Conservation (phyloP, 2,888 invertebrate species). For the Scelioninae gen. 1 region DNA sequence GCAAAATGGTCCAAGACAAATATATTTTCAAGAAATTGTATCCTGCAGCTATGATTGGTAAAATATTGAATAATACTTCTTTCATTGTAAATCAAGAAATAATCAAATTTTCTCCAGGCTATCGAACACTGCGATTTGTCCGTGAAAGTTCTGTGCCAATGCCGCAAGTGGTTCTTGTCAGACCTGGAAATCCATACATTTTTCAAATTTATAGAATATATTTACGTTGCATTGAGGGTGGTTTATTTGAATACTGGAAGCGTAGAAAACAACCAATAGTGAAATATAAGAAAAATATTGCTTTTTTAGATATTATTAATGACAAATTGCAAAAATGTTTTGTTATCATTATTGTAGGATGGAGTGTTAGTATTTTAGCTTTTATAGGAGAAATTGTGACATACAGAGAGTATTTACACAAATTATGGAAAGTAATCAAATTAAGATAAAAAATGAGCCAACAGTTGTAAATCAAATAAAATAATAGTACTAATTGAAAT, state of each 20-base stretch:
- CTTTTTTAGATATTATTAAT: constrained; percentile 53
- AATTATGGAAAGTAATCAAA: too few species aligned
- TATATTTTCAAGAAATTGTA: constrained; percentile 51
- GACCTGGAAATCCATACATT: constrained; percentile 64
- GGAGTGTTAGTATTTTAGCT: constrained; percentile 31
- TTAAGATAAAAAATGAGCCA: too few species aligned
- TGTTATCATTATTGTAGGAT: constrained; percentile 44
- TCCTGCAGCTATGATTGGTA: constrained; percentile 52
- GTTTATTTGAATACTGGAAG: constrained; percentile 63
- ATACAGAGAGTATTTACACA: too few species aligned
- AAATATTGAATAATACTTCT: constrained; percentile 36
- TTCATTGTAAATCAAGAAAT: constrained; percentile 59
- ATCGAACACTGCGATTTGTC: constrained; percentile 40
- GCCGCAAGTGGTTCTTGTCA: constrained; percentile 52
- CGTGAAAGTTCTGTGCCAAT: constrained; percentile 10
- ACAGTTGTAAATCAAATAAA: too few species aligned
- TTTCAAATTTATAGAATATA: constrained; percentile 49
- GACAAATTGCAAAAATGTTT: constrained; percentile 59
- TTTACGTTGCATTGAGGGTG: constrained; percentile 32
- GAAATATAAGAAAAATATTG: constrained; percentile 6
- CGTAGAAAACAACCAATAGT: not conserved
- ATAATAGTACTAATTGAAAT: too few species aligned
- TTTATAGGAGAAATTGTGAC: constrained; percentile 17
- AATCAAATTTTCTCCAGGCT: constrained; percentile 35
- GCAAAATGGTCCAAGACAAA: constrained; percentile 29